Conservation (phyloP, 1,140 invertebrate genomes). For the Alviniconcha marisindica region DNA sequence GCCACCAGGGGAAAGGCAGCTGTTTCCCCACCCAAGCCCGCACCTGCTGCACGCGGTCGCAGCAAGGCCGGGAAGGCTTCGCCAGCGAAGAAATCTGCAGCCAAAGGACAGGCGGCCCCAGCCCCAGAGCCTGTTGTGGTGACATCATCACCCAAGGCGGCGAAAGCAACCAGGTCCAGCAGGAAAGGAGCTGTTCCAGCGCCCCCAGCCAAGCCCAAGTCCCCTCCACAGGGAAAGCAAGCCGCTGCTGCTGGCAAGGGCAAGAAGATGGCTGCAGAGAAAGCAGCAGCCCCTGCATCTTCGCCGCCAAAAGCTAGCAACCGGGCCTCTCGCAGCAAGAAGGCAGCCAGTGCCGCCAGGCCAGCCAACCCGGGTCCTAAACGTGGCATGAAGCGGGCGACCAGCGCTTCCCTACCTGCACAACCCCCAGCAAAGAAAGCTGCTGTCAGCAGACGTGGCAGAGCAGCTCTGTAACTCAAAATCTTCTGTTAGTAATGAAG, state of each 20-base stretch:
- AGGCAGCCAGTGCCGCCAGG: conserved; percentile 6
- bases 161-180: too few relatives aligned
- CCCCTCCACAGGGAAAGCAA: too few relatives aligned
- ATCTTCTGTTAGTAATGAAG: too few relatives aligned
- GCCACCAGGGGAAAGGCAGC: not conserved
- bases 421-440: conserved; percentile 13
- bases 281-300: not conserved
- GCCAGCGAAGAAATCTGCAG: not conserved
- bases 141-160: too few relatives aligned
- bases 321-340: conserved; percentile 15
- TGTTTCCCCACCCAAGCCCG: not conserved
- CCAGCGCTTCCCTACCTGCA: not conserved
- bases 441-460: not conserved
- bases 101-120: too few relatives aligned
- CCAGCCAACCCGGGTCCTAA: not conserved
- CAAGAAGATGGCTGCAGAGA: not conserved
- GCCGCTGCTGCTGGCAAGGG: not conserved
- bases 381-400: conserved; percentile 10
- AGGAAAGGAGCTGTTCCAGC: too few relatives aligned
- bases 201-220: not conserved
- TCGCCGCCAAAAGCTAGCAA: not conserved
- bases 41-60: not conserved
- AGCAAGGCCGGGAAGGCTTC: not conserved
- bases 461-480: too few relatives aligned
- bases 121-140: too few relatives aligned